These are phyloP conservation scores for Lordiphosa fenestrarum DNA, from an alignment of 2,888 invertebrate genomes.

Conservation along the genomic window DNA sequence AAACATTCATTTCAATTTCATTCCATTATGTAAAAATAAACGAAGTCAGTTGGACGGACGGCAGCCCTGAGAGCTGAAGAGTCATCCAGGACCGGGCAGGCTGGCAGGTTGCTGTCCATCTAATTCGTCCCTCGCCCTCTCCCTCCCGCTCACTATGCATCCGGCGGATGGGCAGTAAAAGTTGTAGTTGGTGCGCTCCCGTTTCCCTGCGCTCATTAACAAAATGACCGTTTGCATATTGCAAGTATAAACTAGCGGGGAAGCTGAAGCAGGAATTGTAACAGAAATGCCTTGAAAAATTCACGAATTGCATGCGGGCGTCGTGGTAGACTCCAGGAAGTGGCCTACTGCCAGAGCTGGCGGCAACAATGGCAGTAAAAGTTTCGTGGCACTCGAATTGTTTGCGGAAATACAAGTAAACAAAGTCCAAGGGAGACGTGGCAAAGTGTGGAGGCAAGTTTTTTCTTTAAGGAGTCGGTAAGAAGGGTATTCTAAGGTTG, in stretches of 20 bases:
- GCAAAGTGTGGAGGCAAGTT: background rate
- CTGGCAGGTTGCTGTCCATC: constrained; percentile 33
- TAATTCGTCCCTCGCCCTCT: constrained; percentile 19
- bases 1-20: constrained; percentile 76
- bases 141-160: constrained; percentile 29
- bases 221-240: constrained; percentile 77
- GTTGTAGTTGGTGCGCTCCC: constrained; percentile 40
- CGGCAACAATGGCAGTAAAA: constrained; percentile 48
- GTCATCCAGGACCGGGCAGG: constrained; percentile 6
- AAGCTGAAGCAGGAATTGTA: constrained; percentile 10
- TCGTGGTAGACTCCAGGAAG: constrained; percentile 53
- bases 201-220: constrained; percentile 71
- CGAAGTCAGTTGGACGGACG: constrained; percentile 56
- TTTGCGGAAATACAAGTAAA: constrained; percentile 73
- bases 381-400: constrained; percentile 64
- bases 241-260: constrained; percentile 25
- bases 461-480: no score
- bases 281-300: constrained; percentile 67
- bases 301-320: constrained; percentile 60
- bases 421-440: constrained; percentile 26
- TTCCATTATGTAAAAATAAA: constrained; percentile 73
- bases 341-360: constrained; percentile 60
- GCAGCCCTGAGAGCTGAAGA: constrained; percentile 10
- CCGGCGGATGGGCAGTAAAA: constrained; percentile 66
- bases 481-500: no score